A percentile compares a stretch with the other conserved stretches of the same genome.
Conservation (phyloP, 2,888 invertebrate genomes). For the Dasypolia templi region DNA sequence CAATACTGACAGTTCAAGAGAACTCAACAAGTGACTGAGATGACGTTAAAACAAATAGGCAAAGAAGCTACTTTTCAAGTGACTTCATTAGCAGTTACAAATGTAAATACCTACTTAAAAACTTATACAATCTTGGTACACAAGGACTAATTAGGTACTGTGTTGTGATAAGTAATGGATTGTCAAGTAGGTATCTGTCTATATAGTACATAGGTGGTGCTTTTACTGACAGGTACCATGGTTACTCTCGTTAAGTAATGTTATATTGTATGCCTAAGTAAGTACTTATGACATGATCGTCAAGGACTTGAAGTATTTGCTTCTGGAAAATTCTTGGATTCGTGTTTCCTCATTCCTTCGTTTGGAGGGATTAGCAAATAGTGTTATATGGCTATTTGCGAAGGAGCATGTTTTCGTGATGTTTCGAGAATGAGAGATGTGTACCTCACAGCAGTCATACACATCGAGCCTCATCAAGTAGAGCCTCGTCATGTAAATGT, state of each 20-base stretch:
- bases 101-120: slow-evolving; percentile 34
- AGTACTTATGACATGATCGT: slow-evolving; percentile 5
- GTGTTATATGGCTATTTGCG: background rate
- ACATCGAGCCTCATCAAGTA: no score
- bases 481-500: no score
- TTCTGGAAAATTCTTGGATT: slow-evolving; percentile 10
- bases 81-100: slow-evolving; percentile 26
- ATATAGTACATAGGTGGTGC: background rate
- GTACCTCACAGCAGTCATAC: background rate
- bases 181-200: slow-evolving; percentile 27
- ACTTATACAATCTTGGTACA: slow-evolving; percentile 27
- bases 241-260: background rate
- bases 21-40: slow-evolving; percentile 16
- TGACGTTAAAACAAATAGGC: slow-evolving; percentile 8
- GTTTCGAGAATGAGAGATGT: background rate
- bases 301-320: slow-evolving; percentile 1
- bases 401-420: no score
- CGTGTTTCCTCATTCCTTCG: slow-evolving; percentile 7
- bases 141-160: slow-evolving; percentile 10
- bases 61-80: slow-evolving; percentile 30
- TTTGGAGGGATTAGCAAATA: slow-evolving; percentile 6
- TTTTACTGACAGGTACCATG: background rate
- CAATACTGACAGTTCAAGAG: slow-evolving; percentile 7
- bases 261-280: background rate
- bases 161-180: slow-evolving; percentile 51